Conservation (phyloP, 2,888 invertebrate species). For the Chrysolina americana region DNA sequence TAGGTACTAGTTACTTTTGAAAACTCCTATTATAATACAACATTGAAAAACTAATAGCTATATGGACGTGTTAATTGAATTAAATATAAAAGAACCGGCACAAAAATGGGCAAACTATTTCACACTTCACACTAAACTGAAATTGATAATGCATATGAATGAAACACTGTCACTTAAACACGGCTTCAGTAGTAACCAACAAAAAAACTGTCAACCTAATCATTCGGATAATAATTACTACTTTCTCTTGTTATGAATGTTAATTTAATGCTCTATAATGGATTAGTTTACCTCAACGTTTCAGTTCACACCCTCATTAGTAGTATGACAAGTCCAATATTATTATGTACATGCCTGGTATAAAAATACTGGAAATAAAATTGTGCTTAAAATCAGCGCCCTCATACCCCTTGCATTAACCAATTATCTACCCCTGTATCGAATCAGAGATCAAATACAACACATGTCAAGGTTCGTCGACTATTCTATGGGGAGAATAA, state of each 20-base stretch:
- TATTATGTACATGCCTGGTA: neutral
- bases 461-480: conserved; percentile 14
- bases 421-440: conserved; percentile 15
- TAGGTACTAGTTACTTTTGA: too few relatives aligned
- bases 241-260: conserved; percentile 8
- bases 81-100: too few relatives aligned
- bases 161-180: too few relatives aligned
- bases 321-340: neutral
- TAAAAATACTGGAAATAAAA: conserved; percentile 3
- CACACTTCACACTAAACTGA: too few relatives aligned
- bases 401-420: conserved; percentile 13
- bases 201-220: neutral
- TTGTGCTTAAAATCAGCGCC: conserved; percentile 8
- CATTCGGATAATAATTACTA: neutral
- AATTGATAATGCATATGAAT: too few relatives aligned
- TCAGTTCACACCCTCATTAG: conserved; percentile 14
- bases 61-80: too few relatives aligned
- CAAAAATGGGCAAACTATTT: too few relatives aligned
- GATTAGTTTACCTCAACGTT: conserved; percentile 11
- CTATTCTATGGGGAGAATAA: neutral
- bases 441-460: conserved; percentile 5
- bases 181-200: too few relatives aligned
- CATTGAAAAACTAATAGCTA: too few relatives aligned
- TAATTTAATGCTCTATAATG: conserved; percentile 5
- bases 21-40: too few relatives aligned